phyloP scores from a whole-genome alignment of 1,140 invertebrate genomes.

The Cyclargus thomasi region DNA sequence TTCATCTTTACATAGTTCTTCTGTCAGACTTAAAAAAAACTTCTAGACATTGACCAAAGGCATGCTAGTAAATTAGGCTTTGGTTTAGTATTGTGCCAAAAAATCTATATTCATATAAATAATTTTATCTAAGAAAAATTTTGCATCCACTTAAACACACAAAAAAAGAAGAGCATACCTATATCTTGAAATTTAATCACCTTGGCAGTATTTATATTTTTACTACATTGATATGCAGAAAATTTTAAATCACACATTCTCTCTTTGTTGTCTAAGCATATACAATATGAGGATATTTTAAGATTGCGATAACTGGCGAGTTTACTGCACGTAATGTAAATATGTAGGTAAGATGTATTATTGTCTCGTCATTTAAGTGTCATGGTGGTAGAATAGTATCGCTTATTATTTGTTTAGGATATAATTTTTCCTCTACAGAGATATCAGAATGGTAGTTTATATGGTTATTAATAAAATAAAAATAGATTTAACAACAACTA shows the following conservation, averaged over 20 bases:
- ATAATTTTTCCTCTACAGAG: not conserved
- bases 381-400: not conserved
- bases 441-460: not conserved
- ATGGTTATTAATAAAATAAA: not conserved
- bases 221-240: not conserved
- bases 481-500: conserved; percentile 13
- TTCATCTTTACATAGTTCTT: too few species aligned
- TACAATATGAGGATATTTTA: conserved; percentile 16
- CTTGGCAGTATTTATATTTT: not conserved
- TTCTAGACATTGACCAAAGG: too few species aligned
- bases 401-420: not conserved
- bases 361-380: conserved; percentile 12
- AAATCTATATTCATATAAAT: too few species aligned
- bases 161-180: too few species aligned
- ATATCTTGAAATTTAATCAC: too few species aligned
- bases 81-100: too few species aligned
- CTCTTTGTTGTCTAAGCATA: not conserved
- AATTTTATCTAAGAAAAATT: too few species aligned
- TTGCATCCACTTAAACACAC: too few species aligned
- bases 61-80: too few species aligned
- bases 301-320: not conserved
- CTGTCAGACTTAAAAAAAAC: too few species aligned
- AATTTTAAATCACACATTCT: not conserved
- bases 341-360: conserved; percentile 5
- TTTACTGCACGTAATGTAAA: not conserved